Conservation (phyloP, 1,140 invertebrate species). For the Whitmania pigra region DNA sequence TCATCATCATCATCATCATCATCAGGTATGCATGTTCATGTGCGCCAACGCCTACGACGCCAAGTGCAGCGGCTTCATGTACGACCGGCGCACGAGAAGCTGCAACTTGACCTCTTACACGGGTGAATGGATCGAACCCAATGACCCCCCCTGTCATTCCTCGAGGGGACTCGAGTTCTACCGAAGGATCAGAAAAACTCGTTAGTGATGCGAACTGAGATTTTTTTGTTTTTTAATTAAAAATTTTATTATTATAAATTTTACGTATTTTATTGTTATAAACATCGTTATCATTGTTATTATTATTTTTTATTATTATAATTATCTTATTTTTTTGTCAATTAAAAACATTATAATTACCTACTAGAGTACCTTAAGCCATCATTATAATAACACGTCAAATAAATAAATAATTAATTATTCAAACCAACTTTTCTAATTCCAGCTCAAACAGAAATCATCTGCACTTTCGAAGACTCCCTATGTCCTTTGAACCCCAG, state of each 20-base stretch:
- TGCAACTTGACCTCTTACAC: slow-evolving; percentile 14
- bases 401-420: too few relatives aligned
- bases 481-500: background rate
- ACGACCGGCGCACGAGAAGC: background rate
- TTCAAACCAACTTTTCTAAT: too few relatives aligned
- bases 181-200: slow-evolving; percentile 1
- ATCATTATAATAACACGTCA: too few relatives aligned
- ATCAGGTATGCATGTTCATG: slow-evolving; percentile 5
- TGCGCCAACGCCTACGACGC: slow-evolving; percentile 8
- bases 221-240: too few relatives aligned
- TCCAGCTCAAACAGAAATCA: background rate
- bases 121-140: slow-evolving; percentile 13
- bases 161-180: slow-evolving; percentile 14
- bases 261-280: too few relatives aligned
- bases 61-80: slow-evolving; percentile 16
- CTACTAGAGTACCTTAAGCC: too few relatives aligned
- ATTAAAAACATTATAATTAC: too few relatives aligned
- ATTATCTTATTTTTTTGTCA: too few relatives aligned
- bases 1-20: slow-evolving; percentile 3
- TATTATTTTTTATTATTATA: too few relatives aligned
- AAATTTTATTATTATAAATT: too few relatives aligned
- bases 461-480: slow-evolving; percentile 13
- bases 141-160: background rate
- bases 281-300: too few relatives aligned
- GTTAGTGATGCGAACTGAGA: background rate